A percentile compares a stretch with the other conserved stretches of the same genome.
Evolutionary conservation across 2,888 invertebrate species (phyloP).

Genomic region (Eumerus sabulonum): DNA sequence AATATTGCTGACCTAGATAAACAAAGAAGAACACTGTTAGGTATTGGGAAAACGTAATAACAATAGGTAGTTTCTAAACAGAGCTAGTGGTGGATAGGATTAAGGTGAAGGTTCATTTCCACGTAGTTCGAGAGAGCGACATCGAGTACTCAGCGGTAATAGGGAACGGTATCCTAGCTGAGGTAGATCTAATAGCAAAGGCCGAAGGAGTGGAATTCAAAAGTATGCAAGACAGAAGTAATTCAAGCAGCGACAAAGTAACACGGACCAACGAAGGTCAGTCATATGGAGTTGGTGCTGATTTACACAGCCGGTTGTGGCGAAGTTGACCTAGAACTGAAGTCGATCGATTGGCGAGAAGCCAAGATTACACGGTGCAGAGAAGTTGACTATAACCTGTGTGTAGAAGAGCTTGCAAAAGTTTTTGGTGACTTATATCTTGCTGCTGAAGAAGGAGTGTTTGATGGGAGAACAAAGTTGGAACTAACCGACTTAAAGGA

Average conservation of each 20-base stretch:
- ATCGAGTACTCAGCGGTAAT: not conserved
- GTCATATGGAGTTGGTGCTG: not conserved
- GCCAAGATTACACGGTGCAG: not conserved
- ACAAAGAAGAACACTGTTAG: no score
- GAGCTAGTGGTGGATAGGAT: not conserved
- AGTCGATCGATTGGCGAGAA: no score
- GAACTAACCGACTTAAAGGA: not conserved
- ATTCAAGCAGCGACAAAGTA: not conserved
- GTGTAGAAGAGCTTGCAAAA: not conserved
- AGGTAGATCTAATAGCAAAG: not conserved
- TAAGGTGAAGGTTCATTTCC: not conserved
- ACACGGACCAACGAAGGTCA: not conserved
- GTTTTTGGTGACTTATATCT: not conserved
- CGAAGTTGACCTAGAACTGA: no score
- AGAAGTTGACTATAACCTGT: not conserved
- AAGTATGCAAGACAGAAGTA: not conserved
- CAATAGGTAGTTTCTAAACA: no score
- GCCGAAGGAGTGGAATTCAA: not conserved
- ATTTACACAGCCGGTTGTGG: no score
- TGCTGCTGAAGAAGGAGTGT: conserved; percentile 5
- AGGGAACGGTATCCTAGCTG: not conserved
- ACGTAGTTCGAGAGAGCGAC: not conserved
- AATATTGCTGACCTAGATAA: no score
- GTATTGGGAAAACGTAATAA: no score
- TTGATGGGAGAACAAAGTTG: not conserved